These are phyloP conservation scores for Hippocampus abdominalis DNA, from an alignment of 2,113 vertebrate genomes.

Conservation along the genomic window DNA sequence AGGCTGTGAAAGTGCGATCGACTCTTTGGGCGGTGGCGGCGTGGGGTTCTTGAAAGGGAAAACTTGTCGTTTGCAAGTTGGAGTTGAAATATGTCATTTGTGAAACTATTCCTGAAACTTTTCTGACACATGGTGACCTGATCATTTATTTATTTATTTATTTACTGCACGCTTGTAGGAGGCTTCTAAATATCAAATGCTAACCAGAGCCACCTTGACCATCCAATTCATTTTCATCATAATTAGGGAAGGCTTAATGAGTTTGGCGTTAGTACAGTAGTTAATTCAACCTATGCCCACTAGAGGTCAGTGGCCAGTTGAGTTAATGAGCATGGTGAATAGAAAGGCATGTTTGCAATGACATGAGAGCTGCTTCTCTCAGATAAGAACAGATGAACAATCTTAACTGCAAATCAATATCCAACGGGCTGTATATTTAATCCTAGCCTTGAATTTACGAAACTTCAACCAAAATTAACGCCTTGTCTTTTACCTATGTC, in stretches of 20 bases:
- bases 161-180: neutral
- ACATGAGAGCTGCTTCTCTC: neutral
- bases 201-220: conserved; percentile 17
- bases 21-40: no score
- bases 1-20: neutral
- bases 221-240: conserved; percentile 30
- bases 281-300: conserved; percentile 50
- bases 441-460: neutral
- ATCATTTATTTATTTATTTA: neutral
- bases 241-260: conserved; percentile 38
- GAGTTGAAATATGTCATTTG: neutral
- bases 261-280: conserved; percentile 26
- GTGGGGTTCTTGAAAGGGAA: neutral
- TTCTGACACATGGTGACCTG: neutral
- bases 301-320: conserved; percentile 69
- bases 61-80: neutral
- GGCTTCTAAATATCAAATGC: conserved; percentile 31
- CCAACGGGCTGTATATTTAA: neutral
- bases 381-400: neutral
- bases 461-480: neutral
- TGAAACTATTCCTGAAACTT: neutral
- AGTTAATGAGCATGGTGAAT: conserved; percentile 10
- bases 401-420: neutral
- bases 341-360: no score
- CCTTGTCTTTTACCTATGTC: neutral